These are phyloP conservation scores for Achroia grisella DNA, from an alignment of 1,140 invertebrate genomes.

Conservation along the genomic window DNA sequence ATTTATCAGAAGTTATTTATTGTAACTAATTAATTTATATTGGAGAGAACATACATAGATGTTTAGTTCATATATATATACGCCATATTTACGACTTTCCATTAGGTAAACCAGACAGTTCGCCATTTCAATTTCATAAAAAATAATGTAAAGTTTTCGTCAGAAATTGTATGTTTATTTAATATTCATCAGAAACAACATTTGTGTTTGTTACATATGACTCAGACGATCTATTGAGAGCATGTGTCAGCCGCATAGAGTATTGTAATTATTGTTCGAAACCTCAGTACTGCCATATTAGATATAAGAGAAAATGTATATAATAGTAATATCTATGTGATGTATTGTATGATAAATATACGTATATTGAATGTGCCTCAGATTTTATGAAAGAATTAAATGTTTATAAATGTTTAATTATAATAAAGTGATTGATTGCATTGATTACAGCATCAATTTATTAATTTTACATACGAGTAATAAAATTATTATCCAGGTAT, in stretches of 20 bases:
- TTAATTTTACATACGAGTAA: background rate
- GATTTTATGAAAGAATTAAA: slow-evolving; percentile 47
- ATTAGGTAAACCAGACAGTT: too few species aligned
- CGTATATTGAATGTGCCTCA: slow-evolving; percentile 67
- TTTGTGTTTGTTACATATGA: too few species aligned
- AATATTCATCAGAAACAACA: too few species aligned
- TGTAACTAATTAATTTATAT: too few species aligned
- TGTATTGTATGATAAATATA: slow-evolving; percentile 35
- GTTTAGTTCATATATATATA: too few species aligned
- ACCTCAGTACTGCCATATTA: slow-evolving; percentile 67
- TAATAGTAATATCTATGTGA: slow-evolving; percentile 27
- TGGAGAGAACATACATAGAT: too few species aligned
- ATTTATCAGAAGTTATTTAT: too few species aligned
- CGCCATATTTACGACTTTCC: too few species aligned
- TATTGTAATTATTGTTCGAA: slow-evolving; percentile 32
- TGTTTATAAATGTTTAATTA: slow-evolving; percentile 34
- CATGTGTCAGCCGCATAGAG: too few species aligned
- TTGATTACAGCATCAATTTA: slow-evolving; percentile 18
- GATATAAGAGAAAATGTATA: slow-evolving; percentile 47
- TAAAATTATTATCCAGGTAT: too few species aligned
- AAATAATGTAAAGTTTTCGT: background rate
- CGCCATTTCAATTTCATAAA: background rate
- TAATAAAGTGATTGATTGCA: slow-evolving; percentile 22
- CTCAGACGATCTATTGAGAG: too few species aligned
- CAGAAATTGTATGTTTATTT: background rate